phyloP scores from a whole-genome alignment of 1,140 invertebrate species.

The Diabrotica virgifera region DNA sequence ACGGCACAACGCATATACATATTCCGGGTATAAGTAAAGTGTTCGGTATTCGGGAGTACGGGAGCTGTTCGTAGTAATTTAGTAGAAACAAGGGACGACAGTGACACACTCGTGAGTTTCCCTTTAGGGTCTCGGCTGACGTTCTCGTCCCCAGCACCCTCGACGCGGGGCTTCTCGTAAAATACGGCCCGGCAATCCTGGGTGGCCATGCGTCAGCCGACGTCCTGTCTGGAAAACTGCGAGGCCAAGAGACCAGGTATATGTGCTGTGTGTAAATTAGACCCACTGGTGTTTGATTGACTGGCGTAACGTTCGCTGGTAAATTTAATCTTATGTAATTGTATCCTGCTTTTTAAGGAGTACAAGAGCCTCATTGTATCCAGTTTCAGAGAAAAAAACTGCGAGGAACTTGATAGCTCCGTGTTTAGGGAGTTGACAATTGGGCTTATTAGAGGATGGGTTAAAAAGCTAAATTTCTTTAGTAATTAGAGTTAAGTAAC shows the following conservation, averaged over 20 bases:
- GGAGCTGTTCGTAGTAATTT: slow-evolving; percentile 15
- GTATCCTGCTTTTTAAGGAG: too few species aligned
- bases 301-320: neutral
- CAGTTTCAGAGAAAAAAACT: too few species aligned
- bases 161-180: slow-evolving; percentile 16
- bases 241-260: neutral
- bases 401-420: too few species aligned
- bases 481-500: too few species aligned
- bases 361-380: too few species aligned
- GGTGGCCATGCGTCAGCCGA: neutral
- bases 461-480: too few species aligned
- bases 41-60: neutral
- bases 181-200: slow-evolving; percentile 16
- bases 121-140: slow-evolving; percentile 12
- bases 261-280: slow-evolving; percentile 1
- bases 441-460: too few species aligned
- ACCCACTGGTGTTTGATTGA: neutral
- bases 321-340: neutral
- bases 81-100: slow-evolving; percentile 26
- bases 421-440: too few species aligned
- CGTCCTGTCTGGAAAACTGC: neutral
- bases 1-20: neutral
- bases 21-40: slow-evolving; percentile 1
- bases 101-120: slow-evolving; percentile 17
- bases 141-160: slow-evolving; percentile 13